These are phyloP conservation scores for Sus cebifrons DNA, from an alignment of 2,797 vertebrate genomes.

Conservation along the genomic window DNA sequence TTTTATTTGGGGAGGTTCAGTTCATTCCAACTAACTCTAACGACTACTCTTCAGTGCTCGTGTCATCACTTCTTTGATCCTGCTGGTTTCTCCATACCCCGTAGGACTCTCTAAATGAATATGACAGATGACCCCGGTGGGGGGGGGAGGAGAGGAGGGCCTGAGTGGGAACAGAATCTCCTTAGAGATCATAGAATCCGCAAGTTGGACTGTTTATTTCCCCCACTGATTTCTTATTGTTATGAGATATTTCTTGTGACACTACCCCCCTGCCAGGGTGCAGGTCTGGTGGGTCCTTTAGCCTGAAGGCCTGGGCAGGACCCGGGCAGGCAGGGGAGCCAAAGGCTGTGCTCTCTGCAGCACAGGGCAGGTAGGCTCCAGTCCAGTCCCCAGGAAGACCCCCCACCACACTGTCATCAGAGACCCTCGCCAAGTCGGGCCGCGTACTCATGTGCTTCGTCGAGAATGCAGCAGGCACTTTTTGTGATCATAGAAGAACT, in stretches of 20 bases:
- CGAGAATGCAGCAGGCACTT: neutral
- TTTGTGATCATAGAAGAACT: slow-evolving; percentile 1
- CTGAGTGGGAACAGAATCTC: neutral
- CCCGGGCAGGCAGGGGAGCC: neutral
- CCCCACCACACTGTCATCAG: neutral
- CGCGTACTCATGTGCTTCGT: neutral
- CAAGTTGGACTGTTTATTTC: neutral
- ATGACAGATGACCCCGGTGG: neutral
- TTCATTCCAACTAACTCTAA: neutral
- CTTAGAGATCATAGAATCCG: neutral
- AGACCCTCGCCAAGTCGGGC: neutral
- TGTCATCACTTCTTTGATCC: neutral
- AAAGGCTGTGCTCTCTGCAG: neutral
- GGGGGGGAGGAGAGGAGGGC: neutral
- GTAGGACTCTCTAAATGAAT: neutral
- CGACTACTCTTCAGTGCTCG: neutral
- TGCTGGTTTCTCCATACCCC: neutral
- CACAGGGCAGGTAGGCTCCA: neutral
- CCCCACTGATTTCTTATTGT: neutral
- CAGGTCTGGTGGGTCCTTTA: neutral
- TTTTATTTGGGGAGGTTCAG: neutral
- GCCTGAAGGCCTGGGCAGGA: neutral
- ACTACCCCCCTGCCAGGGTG: neutral
- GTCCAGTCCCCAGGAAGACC: neutral
- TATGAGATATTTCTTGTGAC: neutral